Conservation (phyloP, 1,140 invertebrate genomes). For the Apis florea region DNA sequence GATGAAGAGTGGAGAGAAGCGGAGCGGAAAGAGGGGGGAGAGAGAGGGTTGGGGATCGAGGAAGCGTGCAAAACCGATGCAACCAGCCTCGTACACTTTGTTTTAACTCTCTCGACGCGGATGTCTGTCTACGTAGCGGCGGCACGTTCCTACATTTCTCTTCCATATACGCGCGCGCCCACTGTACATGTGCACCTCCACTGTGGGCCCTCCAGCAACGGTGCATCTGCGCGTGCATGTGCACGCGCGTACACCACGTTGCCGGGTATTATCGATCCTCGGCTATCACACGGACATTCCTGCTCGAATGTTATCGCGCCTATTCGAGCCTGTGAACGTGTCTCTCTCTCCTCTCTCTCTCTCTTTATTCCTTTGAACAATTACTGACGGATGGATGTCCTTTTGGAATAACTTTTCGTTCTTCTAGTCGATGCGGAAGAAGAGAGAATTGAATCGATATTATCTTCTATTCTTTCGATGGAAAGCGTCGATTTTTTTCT, state of each 20-base stretch:
- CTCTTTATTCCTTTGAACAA: conserved; percentile 4
- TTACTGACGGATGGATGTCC: background rate
- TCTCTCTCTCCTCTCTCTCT: conserved; percentile 10
- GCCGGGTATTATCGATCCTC: conserved; percentile 67
- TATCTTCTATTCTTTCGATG: too few species aligned
- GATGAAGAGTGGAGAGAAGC: background rate
- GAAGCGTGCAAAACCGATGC: conserved; percentile 44
- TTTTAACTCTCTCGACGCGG: conserved; percentile 28
- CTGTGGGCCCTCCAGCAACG: conserved; percentile 1
- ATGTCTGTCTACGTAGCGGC: conserved; percentile 30
- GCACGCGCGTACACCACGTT: conserved; percentile 22
- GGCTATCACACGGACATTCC: conserved; percentile 64
- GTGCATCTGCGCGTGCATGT: conserved; percentile 4
- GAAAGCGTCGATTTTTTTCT: too few species aligned
- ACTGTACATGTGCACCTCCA: too few species aligned
- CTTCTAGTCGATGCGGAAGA: too few species aligned
- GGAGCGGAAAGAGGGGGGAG: background rate
- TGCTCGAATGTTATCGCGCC: conserved; percentile 51
- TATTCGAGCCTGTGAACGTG: background rate
- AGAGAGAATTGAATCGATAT: too few species aligned
- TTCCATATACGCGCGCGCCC: background rate
- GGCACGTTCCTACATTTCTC: conserved; percentile 21
- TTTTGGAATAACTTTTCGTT: too few species aligned
- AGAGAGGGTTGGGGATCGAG: background rate
- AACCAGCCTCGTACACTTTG: conserved; percentile 41